These are phyloP conservation scores for Sebastes nivosus DNA, from an alignment of 2,797 vertebrate genomes.

Conservation along the genomic window DNA sequence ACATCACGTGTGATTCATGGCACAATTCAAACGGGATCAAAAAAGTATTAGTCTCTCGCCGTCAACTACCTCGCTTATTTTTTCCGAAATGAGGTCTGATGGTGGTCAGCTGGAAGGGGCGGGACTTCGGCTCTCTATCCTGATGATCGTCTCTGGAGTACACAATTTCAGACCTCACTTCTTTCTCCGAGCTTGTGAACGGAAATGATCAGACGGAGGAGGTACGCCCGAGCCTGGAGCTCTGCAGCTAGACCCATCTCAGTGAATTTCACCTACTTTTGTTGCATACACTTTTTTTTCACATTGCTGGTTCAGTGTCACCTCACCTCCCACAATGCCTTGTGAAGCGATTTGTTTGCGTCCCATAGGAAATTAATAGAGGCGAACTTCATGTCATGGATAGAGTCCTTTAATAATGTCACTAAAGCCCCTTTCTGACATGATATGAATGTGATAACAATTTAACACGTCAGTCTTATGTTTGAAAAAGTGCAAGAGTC, in stretches of 20 bases:
- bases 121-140: not conserved
- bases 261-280: not conserved
- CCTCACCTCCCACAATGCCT: not conserved
- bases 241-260: not conserved
- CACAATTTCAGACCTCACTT: not conserved
- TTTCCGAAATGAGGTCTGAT: too few relatives aligned
- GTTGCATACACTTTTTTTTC: not conserved
- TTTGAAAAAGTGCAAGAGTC: not conserved
- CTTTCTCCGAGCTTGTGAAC: not conserved
- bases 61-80: too few relatives aligned
- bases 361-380: not conserved
- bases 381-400: not conserved
- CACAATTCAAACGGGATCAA: too few relatives aligned
- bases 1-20: too few relatives aligned
- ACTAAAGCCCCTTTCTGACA: not conserved
- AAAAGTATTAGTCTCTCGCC: too few relatives aligned
- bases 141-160: not conserved
- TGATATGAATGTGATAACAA: too few relatives aligned
- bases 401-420: not conserved
- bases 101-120: too few relatives aligned
- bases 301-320: not conserved
- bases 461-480: not conserved
- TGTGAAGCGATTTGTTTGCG: not conserved
- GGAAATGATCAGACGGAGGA: not conserved
- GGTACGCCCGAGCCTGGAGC: not conserved